These are phyloP conservation scores for Arion vulgaris DNA, from an alignment of 1,140 invertebrate genomes.

Conservation along the genomic window DNA sequence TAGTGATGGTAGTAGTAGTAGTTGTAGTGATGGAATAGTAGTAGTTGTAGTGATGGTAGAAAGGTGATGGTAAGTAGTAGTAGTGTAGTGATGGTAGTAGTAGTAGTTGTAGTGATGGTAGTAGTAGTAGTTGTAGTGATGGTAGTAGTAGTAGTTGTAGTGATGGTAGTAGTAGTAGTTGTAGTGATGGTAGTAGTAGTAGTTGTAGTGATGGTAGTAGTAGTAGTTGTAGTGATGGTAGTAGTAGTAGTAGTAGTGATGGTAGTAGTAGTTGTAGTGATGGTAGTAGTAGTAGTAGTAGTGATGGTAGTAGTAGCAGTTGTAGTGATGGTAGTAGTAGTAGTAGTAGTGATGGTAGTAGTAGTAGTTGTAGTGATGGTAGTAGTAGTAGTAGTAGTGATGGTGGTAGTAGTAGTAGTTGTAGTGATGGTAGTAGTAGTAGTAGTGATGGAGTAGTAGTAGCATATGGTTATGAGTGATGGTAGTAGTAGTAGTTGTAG, in stretches of 20 bases:
- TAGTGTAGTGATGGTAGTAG: conserved; percentile 32
- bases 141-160: conserved; percentile 38
- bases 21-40: conserved; percentile 1
- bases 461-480: too few relatives aligned
- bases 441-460: too few relatives aligned
- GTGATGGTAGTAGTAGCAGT: neutral
- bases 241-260: conserved; percentile 1
- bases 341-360: neutral
- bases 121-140: conserved; percentile 20
- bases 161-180: conserved; percentile 37
- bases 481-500: neutral
- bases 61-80: conserved; percentile 25
- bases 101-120: conserved; percentile 33
- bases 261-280: neutral
- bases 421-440: neutral
- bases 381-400: conserved; percentile 1
- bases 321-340: neutral
- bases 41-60: conserved; percentile 17
- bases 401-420: conserved; percentile 5
- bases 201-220: conserved; percentile 15
- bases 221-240: neutral
- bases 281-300: too few relatives aligned
- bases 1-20: neutral
- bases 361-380: neutral
- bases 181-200: conserved; percentile 32